Percentiles rank a stretch among this genome's conserved stretches.
Conservation (phyloP, 1,140 invertebrate species). For the Heliconius melpomene region DNA sequence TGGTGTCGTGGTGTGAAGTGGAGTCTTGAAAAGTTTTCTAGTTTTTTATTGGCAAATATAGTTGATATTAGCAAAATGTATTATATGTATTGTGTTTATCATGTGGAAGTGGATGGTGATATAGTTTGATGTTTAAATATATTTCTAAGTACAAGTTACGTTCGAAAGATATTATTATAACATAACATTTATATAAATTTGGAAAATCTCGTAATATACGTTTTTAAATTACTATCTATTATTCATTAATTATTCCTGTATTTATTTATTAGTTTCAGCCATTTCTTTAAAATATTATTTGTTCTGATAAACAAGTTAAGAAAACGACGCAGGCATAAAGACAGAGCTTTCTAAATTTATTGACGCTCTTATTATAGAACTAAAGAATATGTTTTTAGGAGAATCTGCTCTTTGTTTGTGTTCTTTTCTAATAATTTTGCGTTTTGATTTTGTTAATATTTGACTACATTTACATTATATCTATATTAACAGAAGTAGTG, state of each 20-base stretch:
- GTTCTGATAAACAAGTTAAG: background rate
- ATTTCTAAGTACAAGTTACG: background rate
- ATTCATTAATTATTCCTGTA: background rate
- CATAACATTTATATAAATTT: background rate
- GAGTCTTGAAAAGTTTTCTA: background rate
- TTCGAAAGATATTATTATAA: background rate
- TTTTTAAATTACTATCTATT: background rate
- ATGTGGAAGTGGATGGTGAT: background rate
- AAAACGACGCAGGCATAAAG: slow-evolving; percentile 4
- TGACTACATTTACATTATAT: background rate
- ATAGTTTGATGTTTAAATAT: background rate
- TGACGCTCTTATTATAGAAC: background rate
- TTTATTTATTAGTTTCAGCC: background rate
- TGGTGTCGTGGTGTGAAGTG: slow-evolving; percentile 15
- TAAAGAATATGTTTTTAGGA: background rate
- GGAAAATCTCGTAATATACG: background rate
- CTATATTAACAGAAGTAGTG: background rate
- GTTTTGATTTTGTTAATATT: background rate
- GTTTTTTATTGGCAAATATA: background rate
- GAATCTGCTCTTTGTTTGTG: background rate
- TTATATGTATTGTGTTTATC: background rate
- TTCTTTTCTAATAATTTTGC: background rate
- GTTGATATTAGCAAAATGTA: background rate
- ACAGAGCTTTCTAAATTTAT: background rate
- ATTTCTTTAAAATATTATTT: background rate